phyloP scores from a whole-genome alignment of 2,113 vertebrate genomes.

The Albula glossodonta region DNA sequence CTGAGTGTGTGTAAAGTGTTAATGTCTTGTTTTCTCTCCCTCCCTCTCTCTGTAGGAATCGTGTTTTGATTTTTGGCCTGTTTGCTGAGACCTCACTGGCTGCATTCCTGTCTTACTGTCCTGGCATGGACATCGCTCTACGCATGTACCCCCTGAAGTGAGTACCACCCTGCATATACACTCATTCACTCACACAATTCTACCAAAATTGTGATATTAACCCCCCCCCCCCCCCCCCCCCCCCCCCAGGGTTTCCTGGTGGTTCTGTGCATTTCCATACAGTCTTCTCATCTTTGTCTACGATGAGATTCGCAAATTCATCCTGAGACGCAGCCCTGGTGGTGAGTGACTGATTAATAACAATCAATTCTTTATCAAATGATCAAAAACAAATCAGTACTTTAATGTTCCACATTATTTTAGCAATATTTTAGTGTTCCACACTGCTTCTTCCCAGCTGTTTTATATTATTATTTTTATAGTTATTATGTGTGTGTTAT shows the following conservation, averaged over 20 bases:
- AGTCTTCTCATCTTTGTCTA: conserved; percentile 78
- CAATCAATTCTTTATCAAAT: background rate
- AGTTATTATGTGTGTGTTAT: conserved; percentile 45
- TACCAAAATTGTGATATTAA: background rate
- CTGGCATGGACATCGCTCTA: conserved; percentile 74
- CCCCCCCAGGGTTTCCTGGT: conserved; percentile 66
- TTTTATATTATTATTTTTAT: conserved; percentile 39
- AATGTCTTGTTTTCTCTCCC: background rate
- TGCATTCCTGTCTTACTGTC: conserved; percentile 77
- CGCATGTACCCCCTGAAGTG: conserved; percentile 78
- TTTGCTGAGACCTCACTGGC: conserved; percentile 75
- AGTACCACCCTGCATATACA: conserved; percentile 30
- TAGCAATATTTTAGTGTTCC: too few species aligned
- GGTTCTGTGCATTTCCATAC: conserved; percentile 77
- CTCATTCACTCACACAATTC: background rate
- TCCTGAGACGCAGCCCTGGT: conserved; percentile 70
- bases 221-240: too few species aligned
- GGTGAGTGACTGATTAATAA: conserved; percentile 54
- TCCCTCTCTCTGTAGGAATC: conserved; percentile 57
- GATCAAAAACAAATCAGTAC: too few species aligned
- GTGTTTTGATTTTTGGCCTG: conserved; percentile 74
- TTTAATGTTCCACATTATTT: too few species aligned
- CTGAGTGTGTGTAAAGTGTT: background rate
- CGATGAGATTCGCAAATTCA: conserved; percentile 74
- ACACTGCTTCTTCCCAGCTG: conserved; percentile 15